Evolutionary conservation across 35 echinoderm and acorn worm genomes (phyloP), one percentile per base, ranked within the genome.

Genomic region (Ptychodera flava): DNA sequence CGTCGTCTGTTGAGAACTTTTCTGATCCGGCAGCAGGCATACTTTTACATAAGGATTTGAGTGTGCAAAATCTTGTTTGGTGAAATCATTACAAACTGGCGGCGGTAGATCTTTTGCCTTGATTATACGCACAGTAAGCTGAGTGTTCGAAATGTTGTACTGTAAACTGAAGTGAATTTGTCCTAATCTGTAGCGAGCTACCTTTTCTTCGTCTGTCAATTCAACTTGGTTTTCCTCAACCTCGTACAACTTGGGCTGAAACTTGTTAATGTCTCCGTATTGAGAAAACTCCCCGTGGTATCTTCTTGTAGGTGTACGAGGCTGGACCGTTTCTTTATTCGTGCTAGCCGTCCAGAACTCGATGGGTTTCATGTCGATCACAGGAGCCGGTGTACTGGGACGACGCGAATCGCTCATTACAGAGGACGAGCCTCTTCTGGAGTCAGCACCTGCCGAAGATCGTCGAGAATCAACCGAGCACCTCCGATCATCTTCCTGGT

Each of bases 301-400:
- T 16, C 95, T 79, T 36, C 95, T 78, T 33, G 85, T 92, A 1
- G 93, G 87, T 28, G 91, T 91, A 78, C 90, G 82, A 29, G 95
- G 95, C 80, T 98, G 95, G 1, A 98, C 92, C 22, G 93, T 91
- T 80, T 98, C 95, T 32, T 94, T 90, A 77, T 93, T 98, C 22
- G 92, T 98, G 78, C 87, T 98, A 31, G 95, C 92, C 35, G 95
- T 90, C 95, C 95, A 98, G 85, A 98, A 98, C 81, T 98, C 95
- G 34, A 98, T 98, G 0, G 95, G 95, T 92, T 98, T 98, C 95
- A 98, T 98, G 85, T 98, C 95, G 10, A 98, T 98, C 12, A 98
- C 86, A 27, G 95, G 95, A 0, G 90, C 90, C 12, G 95, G 89
- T 1, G 87, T 98, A 35, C 94, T 93, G 64, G 45, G 45, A 22